Evolutionary conservation across 2,113 vertebrate species (phyloP).

Genomic region (Callipepla squamata): DNA sequence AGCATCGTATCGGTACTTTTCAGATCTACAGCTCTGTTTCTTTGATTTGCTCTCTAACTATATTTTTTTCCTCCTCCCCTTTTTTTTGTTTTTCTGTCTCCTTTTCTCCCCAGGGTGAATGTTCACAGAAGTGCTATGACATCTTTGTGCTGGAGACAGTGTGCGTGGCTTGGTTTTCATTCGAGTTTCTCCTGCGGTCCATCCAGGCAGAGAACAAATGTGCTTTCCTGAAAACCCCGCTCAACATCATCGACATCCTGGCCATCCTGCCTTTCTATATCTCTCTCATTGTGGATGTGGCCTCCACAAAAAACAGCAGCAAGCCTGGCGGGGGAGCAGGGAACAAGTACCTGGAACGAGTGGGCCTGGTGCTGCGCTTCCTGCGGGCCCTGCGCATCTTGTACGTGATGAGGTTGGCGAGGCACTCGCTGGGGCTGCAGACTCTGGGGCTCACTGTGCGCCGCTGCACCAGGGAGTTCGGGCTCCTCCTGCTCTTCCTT

Average conservation of each 20-base stretch:
- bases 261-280: slow-evolving; percentile 95
- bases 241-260: slow-evolving; percentile 93
- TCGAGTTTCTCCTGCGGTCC: slow-evolving; percentile 93
- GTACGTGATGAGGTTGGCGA: slow-evolving; percentile 92
- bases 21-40: background rate
- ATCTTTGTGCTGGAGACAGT: slow-evolving; percentile 96
- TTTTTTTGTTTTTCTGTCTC: background rate
- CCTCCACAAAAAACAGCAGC: slow-evolving; percentile 76
- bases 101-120: slow-evolving; percentile 86
- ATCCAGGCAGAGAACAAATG: slow-evolving; percentile 95
- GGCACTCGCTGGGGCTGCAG: slow-evolving; percentile 93
- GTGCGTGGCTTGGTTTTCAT: slow-evolving; percentile 96
- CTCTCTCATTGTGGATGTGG: slow-evolving; percentile 88
- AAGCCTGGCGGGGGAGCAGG: slow-evolving; percentile 73
- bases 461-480: slow-evolving; percentile 92
- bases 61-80: background rate
- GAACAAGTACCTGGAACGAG: slow-evolving; percentile 93
- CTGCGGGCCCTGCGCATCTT: slow-evolving; percentile 93
- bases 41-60: background rate
- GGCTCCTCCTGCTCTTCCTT: slow-evolving; percentile 92
- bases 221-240: slow-evolving; percentile 89
- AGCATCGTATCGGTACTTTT: fast-evolving
- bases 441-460: slow-evolving; percentile 91
- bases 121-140: slow-evolving; percentile 88
- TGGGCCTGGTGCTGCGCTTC: slow-evolving; percentile 90